A percentile compares a stretch with the other conserved stretches of the same genome.
Conservation (phyloP, 2,113 vertebrate species). For the Chlamydotis undulata region DNA sequence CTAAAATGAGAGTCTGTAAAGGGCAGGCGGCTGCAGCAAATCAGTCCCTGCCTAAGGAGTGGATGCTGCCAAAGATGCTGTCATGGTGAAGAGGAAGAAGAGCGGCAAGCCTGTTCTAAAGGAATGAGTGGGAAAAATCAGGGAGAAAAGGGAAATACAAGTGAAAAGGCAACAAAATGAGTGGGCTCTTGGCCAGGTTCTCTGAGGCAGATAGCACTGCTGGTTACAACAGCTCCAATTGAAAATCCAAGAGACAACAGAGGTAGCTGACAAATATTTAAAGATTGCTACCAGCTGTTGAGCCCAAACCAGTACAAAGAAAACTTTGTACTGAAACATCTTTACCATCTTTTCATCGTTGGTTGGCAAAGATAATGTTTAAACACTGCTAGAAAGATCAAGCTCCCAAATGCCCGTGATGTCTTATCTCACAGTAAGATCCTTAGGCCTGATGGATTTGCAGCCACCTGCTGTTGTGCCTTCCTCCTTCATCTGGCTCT, state of each 20-base stretch:
- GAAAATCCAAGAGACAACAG: conserved; percentile 32
- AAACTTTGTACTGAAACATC: background rate
- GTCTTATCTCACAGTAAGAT: background rate
- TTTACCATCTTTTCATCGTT: background rate
- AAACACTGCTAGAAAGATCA: background rate
- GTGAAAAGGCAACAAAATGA: background rate
- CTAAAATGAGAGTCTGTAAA: background rate
- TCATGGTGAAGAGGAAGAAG: background rate
- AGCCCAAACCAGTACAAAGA: background rate
- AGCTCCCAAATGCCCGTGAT: background rate
- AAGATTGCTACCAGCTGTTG: conserved; percentile 22
- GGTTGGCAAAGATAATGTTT: background rate
- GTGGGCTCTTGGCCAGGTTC: background rate
- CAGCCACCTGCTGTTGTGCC: background rate
- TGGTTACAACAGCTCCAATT: conserved; percentile 56
- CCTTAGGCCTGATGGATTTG: background rate
- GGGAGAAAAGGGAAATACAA: background rate
- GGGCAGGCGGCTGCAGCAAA: background rate
- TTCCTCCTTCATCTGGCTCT: background rate
- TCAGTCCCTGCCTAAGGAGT: background rate
- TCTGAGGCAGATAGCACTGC: conserved; percentile 45
- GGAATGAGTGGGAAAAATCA: background rate
- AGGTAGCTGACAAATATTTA: conserved; percentile 53
- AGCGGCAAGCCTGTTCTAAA: background rate
- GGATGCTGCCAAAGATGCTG: background rate